Evolutionary conservation across 2,888 invertebrate genomes (phyloP).

Genomic region (Lobophora halterata): DNA sequence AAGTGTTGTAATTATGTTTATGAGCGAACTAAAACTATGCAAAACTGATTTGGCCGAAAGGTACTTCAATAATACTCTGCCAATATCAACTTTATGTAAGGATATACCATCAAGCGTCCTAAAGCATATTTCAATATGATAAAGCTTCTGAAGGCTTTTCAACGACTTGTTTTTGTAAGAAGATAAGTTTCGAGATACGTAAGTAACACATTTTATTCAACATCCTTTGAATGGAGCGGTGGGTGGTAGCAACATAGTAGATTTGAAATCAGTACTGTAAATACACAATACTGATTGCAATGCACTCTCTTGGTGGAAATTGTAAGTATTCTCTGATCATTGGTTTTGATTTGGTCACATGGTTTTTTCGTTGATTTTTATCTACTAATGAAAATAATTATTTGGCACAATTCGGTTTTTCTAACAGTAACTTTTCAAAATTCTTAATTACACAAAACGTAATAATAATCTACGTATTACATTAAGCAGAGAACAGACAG

Average conservation of each 20-base stretch:
- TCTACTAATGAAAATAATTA: conserved; percentile 26
- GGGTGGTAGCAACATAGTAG: background rate
- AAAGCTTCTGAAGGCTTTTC: too few relatives aligned
- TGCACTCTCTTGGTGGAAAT: conserved; percentile 13
- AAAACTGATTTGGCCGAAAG: too few relatives aligned
- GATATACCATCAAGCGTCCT: too few relatives aligned
- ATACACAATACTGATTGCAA: conserved; percentile 17
- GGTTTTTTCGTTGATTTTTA: conserved; percentile 19
- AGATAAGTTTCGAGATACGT: too few relatives aligned
- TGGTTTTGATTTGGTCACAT: conserved; percentile 14
- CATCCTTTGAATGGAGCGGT: background rate
- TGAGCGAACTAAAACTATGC: too few relatives aligned
- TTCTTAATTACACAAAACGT: conserved; percentile 10
- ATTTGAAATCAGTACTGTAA: conserved; percentile 15
- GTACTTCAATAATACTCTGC: too few relatives aligned
- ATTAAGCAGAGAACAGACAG: too few relatives aligned
- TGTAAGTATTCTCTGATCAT: conserved; percentile 24
- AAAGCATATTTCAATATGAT: too few relatives aligned
- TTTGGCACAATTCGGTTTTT: conserved; percentile 26
- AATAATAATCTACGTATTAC: too few relatives aligned
- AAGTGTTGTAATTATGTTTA: too few relatives aligned
- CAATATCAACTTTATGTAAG: too few relatives aligned
- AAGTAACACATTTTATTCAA: background rate
- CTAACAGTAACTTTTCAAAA: conserved; percentile 33
- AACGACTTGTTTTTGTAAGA: too few relatives aligned